phyloP scores from a whole-genome alignment of 64 coral and sea anemone genomes.

The Stichodactyla mertensii region DNA sequence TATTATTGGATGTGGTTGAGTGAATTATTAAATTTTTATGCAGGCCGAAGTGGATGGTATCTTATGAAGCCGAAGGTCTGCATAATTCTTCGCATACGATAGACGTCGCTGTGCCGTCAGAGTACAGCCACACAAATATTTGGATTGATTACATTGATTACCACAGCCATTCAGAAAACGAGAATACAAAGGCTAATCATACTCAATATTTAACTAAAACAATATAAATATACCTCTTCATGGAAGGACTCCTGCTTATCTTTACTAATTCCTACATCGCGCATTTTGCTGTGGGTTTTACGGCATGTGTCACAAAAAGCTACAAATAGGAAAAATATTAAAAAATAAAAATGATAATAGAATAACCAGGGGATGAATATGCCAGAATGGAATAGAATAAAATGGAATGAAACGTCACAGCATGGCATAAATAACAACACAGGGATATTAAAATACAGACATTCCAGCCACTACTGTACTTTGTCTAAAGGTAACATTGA shows the following conservation, averaged over 20 bases:
- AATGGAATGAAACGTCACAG: constrained; percentile 10
- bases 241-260: constrained; percentile 12
- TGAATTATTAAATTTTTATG: no score
- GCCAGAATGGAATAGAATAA: constrained; percentile 22
- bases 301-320: constrained; percentile 26
- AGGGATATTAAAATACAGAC: no score
- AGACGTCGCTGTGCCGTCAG: no score
- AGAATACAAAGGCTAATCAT: background rate
- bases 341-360: constrained; percentile 26
- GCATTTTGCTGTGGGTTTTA: constrained; percentile 28
- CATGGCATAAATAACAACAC: background rate
- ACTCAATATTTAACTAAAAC: no score
- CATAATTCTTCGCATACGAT: no score
- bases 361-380: constrained; percentile 2
- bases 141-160: no score
- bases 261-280: constrained; percentile 4
- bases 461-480: no score
- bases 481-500: no score
- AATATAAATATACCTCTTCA: background rate
- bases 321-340: background rate
- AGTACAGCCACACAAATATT: no score
- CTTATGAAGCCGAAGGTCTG: no score
- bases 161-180: background rate
- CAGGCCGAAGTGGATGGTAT: no score
- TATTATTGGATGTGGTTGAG: no score